Percentiles rank a stretch among this genome's conserved stretches.
These are phyloP conservation scores for Paraplagusia blochii DNA, from an alignment of 2,113 vertebrate species.

Conservation along the genomic window DNA sequence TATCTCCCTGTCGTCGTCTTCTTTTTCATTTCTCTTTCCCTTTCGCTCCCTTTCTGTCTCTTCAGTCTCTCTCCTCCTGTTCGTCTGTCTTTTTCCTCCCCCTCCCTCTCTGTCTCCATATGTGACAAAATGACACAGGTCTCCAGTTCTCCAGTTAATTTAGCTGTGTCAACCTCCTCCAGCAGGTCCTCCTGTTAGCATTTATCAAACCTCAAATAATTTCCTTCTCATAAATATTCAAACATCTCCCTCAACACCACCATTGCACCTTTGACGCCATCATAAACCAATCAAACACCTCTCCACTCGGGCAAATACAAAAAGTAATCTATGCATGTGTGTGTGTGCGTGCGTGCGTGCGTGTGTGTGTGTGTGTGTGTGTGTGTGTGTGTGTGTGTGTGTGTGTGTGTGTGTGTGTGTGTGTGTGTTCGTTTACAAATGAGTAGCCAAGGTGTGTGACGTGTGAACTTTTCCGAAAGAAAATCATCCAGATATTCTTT, in stretches of 20 bases:
- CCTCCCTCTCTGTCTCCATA: conserved; percentile 5
- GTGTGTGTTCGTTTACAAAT: neutral
- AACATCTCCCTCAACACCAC: neutral
- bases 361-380: neutral
- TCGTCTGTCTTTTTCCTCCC: neutral
- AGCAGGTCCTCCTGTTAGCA: conserved; percentile 53
- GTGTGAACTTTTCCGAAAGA: neutral
- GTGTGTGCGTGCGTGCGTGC: neutral
- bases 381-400: neutral
- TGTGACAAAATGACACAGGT: conserved; percentile 40
- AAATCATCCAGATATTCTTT: no score
- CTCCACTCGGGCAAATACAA: conserved; percentile 14
- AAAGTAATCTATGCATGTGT: conserved; percentile 1
- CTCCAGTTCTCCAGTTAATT: conserved; percentile 53
- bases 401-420: neutral
- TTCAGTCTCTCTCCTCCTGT: neutral
- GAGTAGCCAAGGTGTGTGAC: no score
- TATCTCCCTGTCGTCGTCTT: no score
- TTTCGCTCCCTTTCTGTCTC: neutral
- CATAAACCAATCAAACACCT: conserved; percentile 42
- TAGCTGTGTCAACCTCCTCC: conserved; percentile 50
- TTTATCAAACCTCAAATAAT: conserved; percentile 57
- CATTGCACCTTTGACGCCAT: neutral
- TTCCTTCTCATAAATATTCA: conserved; percentile 63
- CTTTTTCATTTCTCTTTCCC: conserved; percentile 8